Conservation (phyloP, 2,113 vertebrate species). For the Crotalus helleri region DNA sequence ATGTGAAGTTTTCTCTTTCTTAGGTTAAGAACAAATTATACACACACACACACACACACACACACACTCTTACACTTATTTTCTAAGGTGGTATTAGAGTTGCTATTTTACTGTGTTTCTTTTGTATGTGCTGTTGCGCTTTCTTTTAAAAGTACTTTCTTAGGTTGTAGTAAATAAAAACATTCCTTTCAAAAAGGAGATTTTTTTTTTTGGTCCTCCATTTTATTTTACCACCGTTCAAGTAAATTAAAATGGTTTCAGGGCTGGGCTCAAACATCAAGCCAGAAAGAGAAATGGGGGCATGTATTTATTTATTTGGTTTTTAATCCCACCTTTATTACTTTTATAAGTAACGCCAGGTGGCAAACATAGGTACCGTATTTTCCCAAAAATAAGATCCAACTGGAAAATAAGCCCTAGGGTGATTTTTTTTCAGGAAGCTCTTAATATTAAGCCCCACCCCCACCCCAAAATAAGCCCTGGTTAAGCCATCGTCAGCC, state of each 20-base stretch:
- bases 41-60: too few relatives aligned
- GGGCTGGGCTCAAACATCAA: not conserved
- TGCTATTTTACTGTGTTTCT: slow-evolving; percentile 68
- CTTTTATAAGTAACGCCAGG: not conserved
- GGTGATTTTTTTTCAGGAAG: too few relatives aligned
- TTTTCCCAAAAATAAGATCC: too few relatives aligned
- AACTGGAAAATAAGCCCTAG: too few relatives aligned
- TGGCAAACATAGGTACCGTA: not conserved
- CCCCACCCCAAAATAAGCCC: too few relatives aligned
- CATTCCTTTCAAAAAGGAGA: slow-evolving; percentile 65
- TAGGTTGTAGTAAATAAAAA: slow-evolving; percentile 78
- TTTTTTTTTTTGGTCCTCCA: slow-evolving; percentile 28
- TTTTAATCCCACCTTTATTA: not conserved
- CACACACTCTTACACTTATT: too few relatives aligned
- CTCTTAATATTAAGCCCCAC: too few relatives aligned
- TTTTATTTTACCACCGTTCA: not conserved
- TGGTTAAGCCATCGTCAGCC: too few relatives aligned
- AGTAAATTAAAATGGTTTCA: not conserved
- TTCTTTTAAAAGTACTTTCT: slow-evolving; percentile 70
- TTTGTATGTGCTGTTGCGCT: slow-evolving; percentile 64
- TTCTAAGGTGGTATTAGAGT: slow-evolving; percentile 67
- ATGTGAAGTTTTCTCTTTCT: slow-evolving; percentile 73
- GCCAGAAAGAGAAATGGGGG: not conserved
- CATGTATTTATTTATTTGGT: not conserved
- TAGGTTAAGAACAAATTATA: slow-evolving; percentile 78